Base-by-base conservation (phyloP, 2,888 invertebrate genomes). In the Neoascia interrupta region DNA sequence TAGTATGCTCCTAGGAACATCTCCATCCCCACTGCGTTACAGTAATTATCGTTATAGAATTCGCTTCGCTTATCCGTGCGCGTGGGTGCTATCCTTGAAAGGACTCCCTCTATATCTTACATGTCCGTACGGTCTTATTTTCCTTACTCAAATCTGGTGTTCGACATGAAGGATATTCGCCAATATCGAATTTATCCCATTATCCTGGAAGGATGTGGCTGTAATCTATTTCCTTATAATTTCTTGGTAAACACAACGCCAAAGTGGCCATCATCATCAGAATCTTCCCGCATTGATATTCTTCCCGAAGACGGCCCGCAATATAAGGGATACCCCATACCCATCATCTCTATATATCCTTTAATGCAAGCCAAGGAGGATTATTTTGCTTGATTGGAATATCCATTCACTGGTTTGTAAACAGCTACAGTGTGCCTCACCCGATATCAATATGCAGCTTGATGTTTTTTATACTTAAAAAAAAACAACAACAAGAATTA, bases 181-280 rank as follows among this genome's bases (percentile, higher is more conserved):
- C 56, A 49, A 73, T 72, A 79, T 73, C 72, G 68, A 61, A 79
- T 73, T 79, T 68, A 79, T 79, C 73, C 56, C 49, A 73, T 79
- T 73, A 63, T 79, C 49, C 56, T 51, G 66, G 66, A 73, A 79
- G 79, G 79, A 72, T 79, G 73, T 73, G 61, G 68, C 54, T 51
- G 61, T 79, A 73, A 73, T 79, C 72, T 73, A 66, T 79, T 79
- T 79, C 72, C 79, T 73, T 68, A 79, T 79, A 79, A 79, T 68
- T 58, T 73, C 61, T 79, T 51, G 31, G 73, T 73, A 79, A 68
- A 73, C 68, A 73, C 72, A 66, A 15, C 54, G 54, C 61, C 61
- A 61, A 76, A 66, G 61, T 79, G 72, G 66, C 79, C 79, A 61
- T 66, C 72, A 54, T 60, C 23, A 37, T 73, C 31, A n/a, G n/a